Evolutionary conservation across 1,140 invertebrate genomes (phyloP), one percentile per base, ranked within the genome.

Genomic region (Bombus consobrinus): DNA sequence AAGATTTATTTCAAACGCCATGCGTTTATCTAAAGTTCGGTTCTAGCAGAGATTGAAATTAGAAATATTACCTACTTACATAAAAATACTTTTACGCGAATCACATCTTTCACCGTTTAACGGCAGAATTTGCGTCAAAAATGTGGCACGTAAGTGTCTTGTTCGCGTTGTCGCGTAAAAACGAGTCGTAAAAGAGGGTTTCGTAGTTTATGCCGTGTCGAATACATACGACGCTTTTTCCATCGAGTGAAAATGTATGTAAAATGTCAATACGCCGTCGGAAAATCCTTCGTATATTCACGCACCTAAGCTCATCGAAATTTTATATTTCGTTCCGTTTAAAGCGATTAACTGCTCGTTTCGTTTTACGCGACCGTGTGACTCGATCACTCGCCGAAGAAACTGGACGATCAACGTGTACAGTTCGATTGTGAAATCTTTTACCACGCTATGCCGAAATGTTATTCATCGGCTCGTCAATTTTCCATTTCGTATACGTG

Each of bases 171-270:
- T n/a, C 10, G 69, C 39, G 15, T 72, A 75, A 75, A 64, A 47
- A 32, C 32, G 32, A 64, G 41, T 41, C 32, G n/a, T 75, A 66
- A 74, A 75, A 73, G 22, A 32, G 32, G 71, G n/a, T 74, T 81
- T 81, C 28, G 69, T 62, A 39, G 71, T 66, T 62, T 66, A 53
- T n/a, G 18, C 18, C 22, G 68, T 2, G 37, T 71, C 34, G 66
- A 72, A 47, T 81, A n/a, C 43, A 12, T n/a, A 53, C 57, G 22
- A 8, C 57, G 57, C 13, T 57, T 81, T 72, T 59, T 28, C 15
- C 34, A 68, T 41, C 18, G 53, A 73, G 39, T 37, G 80, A 74
- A 74, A 82, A 75, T 47, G 32, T 73, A 74, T 34, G 57, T 64
- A 37, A 32, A 72, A 72, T n/a, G 68, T 57, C 43, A 18, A 80